phyloP scores from a whole-genome alignment of 2,797 vertebrate genomes.

The Halcyon leucocephala region DNA sequence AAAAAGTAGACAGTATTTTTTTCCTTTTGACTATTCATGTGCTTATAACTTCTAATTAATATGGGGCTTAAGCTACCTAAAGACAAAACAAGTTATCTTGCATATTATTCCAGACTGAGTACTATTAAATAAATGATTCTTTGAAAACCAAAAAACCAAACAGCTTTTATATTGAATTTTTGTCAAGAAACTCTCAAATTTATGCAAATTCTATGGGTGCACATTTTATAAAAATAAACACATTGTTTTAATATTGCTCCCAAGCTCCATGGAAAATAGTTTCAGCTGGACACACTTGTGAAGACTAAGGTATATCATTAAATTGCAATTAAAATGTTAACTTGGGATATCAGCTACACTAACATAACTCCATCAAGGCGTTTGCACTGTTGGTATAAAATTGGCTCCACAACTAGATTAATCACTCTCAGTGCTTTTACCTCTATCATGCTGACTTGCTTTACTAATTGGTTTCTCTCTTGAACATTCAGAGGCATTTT shows the following conservation, averaged over 20 bases:
- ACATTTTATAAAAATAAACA: background rate
- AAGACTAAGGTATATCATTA: background rate
- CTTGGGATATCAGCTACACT: rapidly evolving
- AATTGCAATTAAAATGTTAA: background rate
- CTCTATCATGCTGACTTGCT: background rate
- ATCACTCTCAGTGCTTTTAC: background rate
- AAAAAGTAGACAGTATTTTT: background rate
- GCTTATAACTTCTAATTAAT: background rate
- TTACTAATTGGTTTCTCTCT: background rate
- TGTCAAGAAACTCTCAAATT: background rate
- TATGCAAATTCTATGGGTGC: background rate
- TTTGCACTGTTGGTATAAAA: background rate
- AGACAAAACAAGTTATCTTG: background rate
- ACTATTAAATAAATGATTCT: background rate
- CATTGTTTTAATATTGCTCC: background rate
- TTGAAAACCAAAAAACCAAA: background rate
- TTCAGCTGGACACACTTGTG: background rate
- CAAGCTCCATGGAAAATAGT: background rate
- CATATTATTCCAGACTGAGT: background rate
- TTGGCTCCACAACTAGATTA: background rate
- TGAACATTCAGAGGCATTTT: background rate
- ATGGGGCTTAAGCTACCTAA: background rate
- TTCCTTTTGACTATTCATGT: background rate
- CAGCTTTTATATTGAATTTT: background rate
- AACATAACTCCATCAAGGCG: rapidly evolving